A percentile compares a stretch with the other conserved stretches of the same genome.
Evolutionary conservation across 2,888 invertebrate species (phyloP).

Genomic region (Dione vanillae): DNA sequence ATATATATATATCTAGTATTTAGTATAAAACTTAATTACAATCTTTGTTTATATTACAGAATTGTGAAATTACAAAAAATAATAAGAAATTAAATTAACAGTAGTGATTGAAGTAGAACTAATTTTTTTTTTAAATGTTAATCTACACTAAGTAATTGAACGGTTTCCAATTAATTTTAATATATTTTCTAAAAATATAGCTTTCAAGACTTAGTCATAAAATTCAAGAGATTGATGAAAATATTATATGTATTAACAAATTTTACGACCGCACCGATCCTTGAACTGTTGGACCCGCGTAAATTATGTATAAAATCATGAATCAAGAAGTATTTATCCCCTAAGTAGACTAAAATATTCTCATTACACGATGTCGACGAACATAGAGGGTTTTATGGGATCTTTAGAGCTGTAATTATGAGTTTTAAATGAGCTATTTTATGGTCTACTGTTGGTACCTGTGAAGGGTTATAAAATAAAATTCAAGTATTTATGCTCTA

Average conservation of each 20-base stretch:
- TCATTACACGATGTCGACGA: neutral
- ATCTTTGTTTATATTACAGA: too few species aligned
- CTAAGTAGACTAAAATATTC: neutral
- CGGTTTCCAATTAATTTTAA: too few species aligned
- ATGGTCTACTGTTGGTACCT: neutral
- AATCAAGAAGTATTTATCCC: neutral
- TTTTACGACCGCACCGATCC: neutral
- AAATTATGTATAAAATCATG: neutral
- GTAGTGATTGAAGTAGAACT: too few species aligned
- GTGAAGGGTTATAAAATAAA: constrained; percentile 9
- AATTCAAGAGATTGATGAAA: neutral
- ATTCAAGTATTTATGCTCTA: neutral
- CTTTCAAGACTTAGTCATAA: too few species aligned
- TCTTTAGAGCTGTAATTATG: neutral
- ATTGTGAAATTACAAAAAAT: too few species aligned
- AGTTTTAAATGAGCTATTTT: constrained; percentile 11
- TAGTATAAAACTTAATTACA: too few species aligned
- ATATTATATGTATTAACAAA: neutral
- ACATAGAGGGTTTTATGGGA: neutral
- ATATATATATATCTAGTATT: too few species aligned
- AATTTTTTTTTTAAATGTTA: too few species aligned
- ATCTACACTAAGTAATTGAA: too few species aligned
- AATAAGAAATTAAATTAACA: too few species aligned
- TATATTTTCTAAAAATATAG: too few species aligned
- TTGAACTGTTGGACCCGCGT: neutral